These are phyloP conservation scores for Periplaneta americana DNA, from an alignment of 1,140 invertebrate genomes.

Conservation along the genomic window DNA sequence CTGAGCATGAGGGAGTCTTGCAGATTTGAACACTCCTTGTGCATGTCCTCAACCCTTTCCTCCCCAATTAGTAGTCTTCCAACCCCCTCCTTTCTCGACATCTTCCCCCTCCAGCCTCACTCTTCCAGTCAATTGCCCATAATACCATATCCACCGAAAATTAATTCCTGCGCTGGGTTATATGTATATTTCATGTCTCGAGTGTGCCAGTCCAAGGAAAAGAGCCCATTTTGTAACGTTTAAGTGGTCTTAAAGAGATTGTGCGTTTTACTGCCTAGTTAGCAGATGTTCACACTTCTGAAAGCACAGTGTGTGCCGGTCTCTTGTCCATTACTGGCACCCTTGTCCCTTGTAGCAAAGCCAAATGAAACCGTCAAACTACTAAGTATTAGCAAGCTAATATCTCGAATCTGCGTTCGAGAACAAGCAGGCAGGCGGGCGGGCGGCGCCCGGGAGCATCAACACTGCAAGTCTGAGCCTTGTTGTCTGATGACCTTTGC, in stretches of 20 bases:
- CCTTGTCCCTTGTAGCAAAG: background rate
- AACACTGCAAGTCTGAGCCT: background rate
- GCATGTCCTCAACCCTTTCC: background rate
- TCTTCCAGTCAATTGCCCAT: constrained; percentile 12
- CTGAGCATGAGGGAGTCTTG: background rate
- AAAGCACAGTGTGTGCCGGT: background rate
- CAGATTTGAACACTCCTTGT: background rate
- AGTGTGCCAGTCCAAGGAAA: constrained; percentile 15
- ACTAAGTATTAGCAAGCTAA: constrained; percentile 19
- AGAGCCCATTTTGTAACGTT: constrained; percentile 18
- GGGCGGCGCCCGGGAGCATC: background rate
- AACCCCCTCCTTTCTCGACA: background rate
- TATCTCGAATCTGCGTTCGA: constrained; percentile 16
- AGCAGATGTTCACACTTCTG: constrained; percentile 20
- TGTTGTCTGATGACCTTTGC: background rate
- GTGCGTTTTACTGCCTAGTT: constrained; percentile 21
- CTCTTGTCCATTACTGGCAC: constrained; percentile 10
- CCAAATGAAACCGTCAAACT: constrained; percentile 16
- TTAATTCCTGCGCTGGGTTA: constrained; percentile 19
- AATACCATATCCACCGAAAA: constrained; percentile 20
- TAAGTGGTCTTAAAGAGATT: constrained; percentile 23
- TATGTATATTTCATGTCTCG: constrained; percentile 20
- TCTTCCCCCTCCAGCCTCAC: background rate
- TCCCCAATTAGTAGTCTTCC: background rate
- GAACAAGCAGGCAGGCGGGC: background rate